These are phyloP conservation scores for Drosophila watanabei DNA, from an alignment of 1,140 invertebrate genomes.

Conservation along the genomic window DNA sequence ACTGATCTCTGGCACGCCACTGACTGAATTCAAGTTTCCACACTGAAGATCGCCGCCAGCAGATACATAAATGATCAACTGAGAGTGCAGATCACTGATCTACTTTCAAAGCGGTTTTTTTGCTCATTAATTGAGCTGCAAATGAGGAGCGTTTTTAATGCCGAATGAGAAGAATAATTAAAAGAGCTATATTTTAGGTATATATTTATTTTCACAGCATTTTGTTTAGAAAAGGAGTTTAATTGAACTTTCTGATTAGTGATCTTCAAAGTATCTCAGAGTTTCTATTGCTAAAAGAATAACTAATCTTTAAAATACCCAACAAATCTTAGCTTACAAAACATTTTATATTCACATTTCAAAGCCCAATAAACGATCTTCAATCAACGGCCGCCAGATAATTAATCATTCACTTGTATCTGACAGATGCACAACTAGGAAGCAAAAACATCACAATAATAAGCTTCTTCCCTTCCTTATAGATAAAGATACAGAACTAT, in stretches of 20 bases:
- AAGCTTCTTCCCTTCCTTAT: constrained; percentile 5
- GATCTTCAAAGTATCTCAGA: neutral
- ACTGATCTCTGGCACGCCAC: constrained; percentile 49
- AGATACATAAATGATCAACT: constrained; percentile 12
- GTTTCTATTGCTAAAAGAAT: no score
- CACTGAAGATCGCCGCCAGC: constrained; percentile 4
- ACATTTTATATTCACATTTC: no score
- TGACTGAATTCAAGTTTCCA: constrained; percentile 39
- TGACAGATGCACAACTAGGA: constrained; percentile 17
- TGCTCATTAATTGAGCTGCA: constrained; percentile 9
- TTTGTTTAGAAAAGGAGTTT: no score
- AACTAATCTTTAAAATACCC: neutral
- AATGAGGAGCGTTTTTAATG: neutral
- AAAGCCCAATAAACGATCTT: no score
- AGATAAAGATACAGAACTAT: constrained; percentile 34
- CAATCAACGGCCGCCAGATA: neutral
- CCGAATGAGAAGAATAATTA: neutral
- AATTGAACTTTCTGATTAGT: no score
- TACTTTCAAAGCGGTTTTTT: constrained; percentile 21
- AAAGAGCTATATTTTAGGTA: no score
- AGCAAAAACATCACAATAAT: constrained; percentile 26
- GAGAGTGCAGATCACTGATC: constrained; percentile 21
- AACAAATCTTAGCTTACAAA: neutral
- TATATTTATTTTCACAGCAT: no score
- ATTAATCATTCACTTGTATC: constrained; percentile 16